These are phyloP conservation scores for Diogma glabrata DNA, from an alignment of 2,888 invertebrate species.

Conservation along the genomic window DNA sequence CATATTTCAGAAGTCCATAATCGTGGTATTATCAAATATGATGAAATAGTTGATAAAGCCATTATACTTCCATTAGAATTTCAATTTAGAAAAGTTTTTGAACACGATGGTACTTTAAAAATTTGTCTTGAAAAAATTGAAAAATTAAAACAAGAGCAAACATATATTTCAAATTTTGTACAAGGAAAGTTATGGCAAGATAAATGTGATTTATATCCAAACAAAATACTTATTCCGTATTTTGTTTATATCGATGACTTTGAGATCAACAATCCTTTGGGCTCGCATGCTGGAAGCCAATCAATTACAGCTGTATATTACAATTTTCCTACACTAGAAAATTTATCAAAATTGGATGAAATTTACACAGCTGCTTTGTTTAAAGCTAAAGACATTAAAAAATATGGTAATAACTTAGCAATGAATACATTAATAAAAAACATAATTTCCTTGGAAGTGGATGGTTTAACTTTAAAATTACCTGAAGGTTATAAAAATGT, in stretches of 20 bases:
- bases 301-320: too few relatives aligned
- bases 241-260: too few relatives aligned
- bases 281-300: too few relatives aligned
- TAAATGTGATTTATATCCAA: conserved; percentile 6
- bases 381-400: too few relatives aligned
- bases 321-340: too few relatives aligned
- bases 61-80: conserved; percentile 3
- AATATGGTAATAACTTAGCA: too few relatives aligned
- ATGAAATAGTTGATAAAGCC: background rate
- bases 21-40: background rate
- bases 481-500: background rate
- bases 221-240: too few relatives aligned
- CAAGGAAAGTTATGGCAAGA: too few relatives aligned
- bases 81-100: conserved; percentile 7
- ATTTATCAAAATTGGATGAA: too few relatives aligned
- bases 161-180: conserved; percentile 9
- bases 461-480: conserved; percentile 7
- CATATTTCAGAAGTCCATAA: background rate
- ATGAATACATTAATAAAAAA: too few relatives aligned
- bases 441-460: conserved; percentile 10
- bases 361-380: too few relatives aligned
- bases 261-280: too few relatives aligned
- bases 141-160: background rate
- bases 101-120: background rate
- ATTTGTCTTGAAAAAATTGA: conserved; percentile 2